These are phyloP conservation scores for Drosophila rufa DNA, from an alignment of 1,140 invertebrate genomes.

Conservation along the genomic window DNA sequence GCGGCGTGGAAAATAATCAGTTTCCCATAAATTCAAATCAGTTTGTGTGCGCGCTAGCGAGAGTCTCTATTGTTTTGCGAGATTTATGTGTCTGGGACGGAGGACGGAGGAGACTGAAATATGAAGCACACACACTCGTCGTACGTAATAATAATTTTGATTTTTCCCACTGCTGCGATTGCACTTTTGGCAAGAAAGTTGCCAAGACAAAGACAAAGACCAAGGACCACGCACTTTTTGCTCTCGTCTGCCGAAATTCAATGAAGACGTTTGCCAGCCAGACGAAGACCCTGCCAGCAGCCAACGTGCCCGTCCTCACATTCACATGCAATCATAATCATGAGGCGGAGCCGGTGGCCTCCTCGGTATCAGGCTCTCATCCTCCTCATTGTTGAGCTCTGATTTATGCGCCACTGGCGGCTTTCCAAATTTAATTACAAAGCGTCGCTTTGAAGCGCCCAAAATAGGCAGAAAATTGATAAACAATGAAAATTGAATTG, in stretches of 20 bases:
- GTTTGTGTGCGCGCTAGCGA: constrained; percentile 22
- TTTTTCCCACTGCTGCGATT: constrained; percentile 55
- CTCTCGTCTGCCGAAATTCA: constrained; percentile 21
- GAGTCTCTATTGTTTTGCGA: constrained; percentile 57
- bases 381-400: constrained; percentile 46
- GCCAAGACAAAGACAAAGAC: constrained; percentile 63
- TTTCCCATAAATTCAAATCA: constrained; percentile 84
- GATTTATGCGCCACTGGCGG: constrained; percentile 77
- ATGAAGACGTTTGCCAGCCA: constrained; percentile 50
- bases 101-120: constrained; percentile 58
- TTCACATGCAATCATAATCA: constrained; percentile 63
- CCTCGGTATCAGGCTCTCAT: background rate
- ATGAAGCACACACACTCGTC: constrained; percentile 49
- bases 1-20: constrained; percentile 72
- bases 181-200: constrained; percentile 68
- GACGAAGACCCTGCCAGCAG: constrained; percentile 25
- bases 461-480: constrained; percentile 84
- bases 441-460: constrained; percentile 70
- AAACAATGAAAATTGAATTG: constrained; percentile 84
- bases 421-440: constrained; percentile 83
- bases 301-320: background rate
- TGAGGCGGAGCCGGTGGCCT: background rate
- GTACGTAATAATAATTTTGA: constrained; percentile 67
- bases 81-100: constrained; percentile 76
- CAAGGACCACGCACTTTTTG: constrained; percentile 46